Evolutionary conservation across 2,888 invertebrate genomes (phyloP).

Genomic region (Trissoscelio sp.): DNA sequence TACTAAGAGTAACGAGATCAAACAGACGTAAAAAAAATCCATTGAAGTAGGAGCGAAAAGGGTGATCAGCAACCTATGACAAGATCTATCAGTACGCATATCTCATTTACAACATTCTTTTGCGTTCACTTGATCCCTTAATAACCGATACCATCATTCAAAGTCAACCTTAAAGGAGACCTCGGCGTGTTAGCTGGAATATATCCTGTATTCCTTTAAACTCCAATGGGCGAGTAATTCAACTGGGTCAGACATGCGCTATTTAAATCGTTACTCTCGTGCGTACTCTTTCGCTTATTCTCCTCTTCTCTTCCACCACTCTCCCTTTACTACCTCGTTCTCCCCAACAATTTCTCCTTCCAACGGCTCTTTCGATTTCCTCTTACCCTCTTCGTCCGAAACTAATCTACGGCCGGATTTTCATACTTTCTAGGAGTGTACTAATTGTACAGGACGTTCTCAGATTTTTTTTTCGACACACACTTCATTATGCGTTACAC

Average conservation of each 20-base stretch:
- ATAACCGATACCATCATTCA: conserved; percentile 55
- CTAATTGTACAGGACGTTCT: conserved; percentile 49
- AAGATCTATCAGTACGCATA: conserved; percentile 16
- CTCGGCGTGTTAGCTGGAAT: conserved; percentile 47
- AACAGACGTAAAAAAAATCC: not conserved
- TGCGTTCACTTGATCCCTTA: conserved; percentile 18
- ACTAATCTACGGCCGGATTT: conserved; percentile 55
- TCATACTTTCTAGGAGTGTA: conserved; percentile 47
- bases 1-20: too few relatives aligned
- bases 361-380: conserved; percentile 58
- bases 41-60: not conserved
- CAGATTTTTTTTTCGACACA: conserved; percentile 23
- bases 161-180: conserved; percentile 63
- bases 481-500: conserved; percentile 5
- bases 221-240: conserved; percentile 60
- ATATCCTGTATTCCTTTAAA: conserved; percentile 61
- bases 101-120: conserved; percentile 19
- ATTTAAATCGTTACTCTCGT: conserved; percentile 59
- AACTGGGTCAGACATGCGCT: conserved; percentile 68
- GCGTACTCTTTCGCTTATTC: conserved; percentile 40
- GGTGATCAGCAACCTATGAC: conserved; percentile 10
- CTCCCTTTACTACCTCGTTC: not conserved
- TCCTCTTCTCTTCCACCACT: not conserved
- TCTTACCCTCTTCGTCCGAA: conserved; percentile 44
- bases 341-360: conserved; percentile 44